A percentile compares a stretch with the other conserved stretches of the same genome.
Evolutionary conservation across 2,113 vertebrate species (phyloP).

Genomic region (Myocastor coypus): DNA sequence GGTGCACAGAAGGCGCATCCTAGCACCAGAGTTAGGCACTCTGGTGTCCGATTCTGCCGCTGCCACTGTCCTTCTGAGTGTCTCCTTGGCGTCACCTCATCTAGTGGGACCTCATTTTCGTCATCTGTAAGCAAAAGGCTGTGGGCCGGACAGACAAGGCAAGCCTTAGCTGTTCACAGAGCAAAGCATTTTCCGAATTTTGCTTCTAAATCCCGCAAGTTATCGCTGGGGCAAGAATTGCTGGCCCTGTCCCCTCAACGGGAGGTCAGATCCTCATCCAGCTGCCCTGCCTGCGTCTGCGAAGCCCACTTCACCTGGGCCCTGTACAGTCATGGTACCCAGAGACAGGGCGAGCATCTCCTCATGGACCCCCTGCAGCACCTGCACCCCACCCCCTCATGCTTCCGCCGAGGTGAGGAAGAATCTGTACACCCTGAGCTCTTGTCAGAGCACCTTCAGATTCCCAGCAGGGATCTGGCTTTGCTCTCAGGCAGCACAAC

Average conservation of each 20-base stretch:
- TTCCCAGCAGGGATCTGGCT: neutral
- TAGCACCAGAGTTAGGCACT: neutral
- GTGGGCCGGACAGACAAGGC: neutral
- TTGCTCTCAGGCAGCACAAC: neutral
- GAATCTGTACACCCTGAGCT: neutral
- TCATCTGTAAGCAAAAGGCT: neutral
- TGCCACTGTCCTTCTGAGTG: neutral
- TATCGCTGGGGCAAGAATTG: neutral
- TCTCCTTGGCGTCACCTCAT: neutral
- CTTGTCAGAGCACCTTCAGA: neutral
- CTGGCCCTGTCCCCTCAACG: neutral
- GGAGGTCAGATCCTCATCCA: neutral
- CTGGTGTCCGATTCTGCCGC: neutral
- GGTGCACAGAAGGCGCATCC: neutral
- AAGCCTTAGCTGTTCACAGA: neutral
- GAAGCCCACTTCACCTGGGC: neutral
- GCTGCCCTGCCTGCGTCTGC: neutral
- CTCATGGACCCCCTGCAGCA: neutral
- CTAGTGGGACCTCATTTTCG: neutral
- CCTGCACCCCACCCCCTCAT: no score
- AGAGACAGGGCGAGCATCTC: neutral
- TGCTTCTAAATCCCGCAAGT: neutral
- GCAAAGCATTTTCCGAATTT: neutral
- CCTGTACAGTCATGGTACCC: neutral
- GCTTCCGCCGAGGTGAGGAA: neutral